Base-by-base conservation (phyloP, 1,140 invertebrate species). In the Tetramorium parvispinum region DNA sequence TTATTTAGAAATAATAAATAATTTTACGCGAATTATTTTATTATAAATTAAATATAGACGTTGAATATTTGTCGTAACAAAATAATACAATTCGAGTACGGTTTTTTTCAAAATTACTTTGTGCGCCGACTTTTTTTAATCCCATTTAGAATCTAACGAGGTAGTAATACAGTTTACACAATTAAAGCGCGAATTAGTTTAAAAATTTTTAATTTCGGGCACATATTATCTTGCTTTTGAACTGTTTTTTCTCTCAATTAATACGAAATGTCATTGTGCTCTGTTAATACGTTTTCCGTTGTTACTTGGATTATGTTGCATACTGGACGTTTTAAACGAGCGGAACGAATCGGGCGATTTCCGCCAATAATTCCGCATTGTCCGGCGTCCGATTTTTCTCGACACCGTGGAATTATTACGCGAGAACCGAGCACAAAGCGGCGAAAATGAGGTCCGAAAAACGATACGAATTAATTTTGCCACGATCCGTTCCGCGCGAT, bases 381-480 rank as follows among this genome's bases (percentile, higher is more conserved):
- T 76, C 8, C 40, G 4, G 21, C 21, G 8, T 57, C 3, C n/a
- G 37, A 61, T 77, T 77, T 59, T 77, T 77, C 55, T 59, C 57
- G n/a, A 61, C 3, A 46, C 40, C 24, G 2, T n/a, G 13, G 16
- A 43, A 77, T 77, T 61, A 77, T 77, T 77, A 27, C 11, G n/a
- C 18, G 21, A 24, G 13, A 43, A 1, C 37, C 10, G 46, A 13
- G 46, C 37, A 65, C 46, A 59, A 65, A 61, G 40, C 40, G 27
- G 18, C n/a, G 32, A 71, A 53, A 43, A 81, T 71, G 46, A 53
- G 40, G 27, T 46, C 43, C 40, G 27, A 32, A 78, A 55, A 73
- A 87, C 37, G 73, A 70, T 21, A 40, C 40, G 13, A 65, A 78
- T 78, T 78, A 65, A 78, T 78, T 78, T 49, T 32, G n/a, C 18